Evolutionary conservation across 1,140 invertebrate genomes (phyloP).

Genomic region (Tetragnatha versicolor): DNA sequence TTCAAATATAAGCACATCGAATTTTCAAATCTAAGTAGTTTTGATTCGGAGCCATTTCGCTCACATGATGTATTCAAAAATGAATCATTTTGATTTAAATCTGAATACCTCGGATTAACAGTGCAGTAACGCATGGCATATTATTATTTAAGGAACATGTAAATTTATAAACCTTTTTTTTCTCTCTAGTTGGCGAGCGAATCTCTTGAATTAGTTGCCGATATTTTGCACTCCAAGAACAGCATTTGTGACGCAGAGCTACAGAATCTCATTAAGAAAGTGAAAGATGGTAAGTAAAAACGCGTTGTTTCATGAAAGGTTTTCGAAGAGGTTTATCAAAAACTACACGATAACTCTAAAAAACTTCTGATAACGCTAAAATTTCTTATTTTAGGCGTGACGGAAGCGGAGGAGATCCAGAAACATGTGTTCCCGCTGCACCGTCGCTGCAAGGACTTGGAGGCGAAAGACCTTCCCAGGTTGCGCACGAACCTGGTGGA

Average conservation of each 20-base stretch:
- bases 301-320: not conserved
- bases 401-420: slow-evolving; percentile 89
- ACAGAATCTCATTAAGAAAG: slow-evolving; percentile 1
- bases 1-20: too few species aligned
- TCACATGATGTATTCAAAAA: too few species aligned
- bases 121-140: too few species aligned
- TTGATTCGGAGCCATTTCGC: too few species aligned
- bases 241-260: not conserved
- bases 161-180: too few species aligned
- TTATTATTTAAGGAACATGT: too few species aligned
- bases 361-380: not conserved
- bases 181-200: slow-evolving; percentile 36
- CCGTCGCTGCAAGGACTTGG: slow-evolving; percentile 33
- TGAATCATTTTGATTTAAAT: too few species aligned
- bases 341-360: not conserved
- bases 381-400: slow-evolving; percentile 74
- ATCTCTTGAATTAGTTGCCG: slow-evolving; percentile 7
- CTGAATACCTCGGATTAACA: too few species aligned
- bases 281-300: slow-evolving; percentile 31
- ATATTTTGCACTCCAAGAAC: slow-evolving; percentile 56
- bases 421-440: slow-evolving; percentile 81
- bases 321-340: not conserved
- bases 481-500: slow-evolving; percentile 29
- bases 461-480: slow-evolving; percentile 36
- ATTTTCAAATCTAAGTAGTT: too few species aligned